These are phyloP conservation scores for Hydrozoanthus gracilis DNA, from an alignment of 92 coral and sea anemone species.

Conservation along the genomic window DNA sequence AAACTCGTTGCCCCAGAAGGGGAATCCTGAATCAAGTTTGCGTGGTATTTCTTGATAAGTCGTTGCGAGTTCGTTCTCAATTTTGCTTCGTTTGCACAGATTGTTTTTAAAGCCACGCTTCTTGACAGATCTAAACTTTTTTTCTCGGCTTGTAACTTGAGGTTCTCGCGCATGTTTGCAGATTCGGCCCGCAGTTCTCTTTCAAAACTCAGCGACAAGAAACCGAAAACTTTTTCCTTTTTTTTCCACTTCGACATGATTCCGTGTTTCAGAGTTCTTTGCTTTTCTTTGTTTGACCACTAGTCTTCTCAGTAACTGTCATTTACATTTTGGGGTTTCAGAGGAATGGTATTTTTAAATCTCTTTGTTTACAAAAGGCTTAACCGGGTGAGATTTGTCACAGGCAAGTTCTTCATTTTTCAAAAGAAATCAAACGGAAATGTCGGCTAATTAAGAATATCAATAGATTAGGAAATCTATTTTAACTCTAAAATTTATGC, in stretches of 20 bases:
- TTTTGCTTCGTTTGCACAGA: slow-evolving; percentile 35
- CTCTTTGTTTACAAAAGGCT: slow-evolving; percentile 21
- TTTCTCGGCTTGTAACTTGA: slow-evolving; percentile 9
- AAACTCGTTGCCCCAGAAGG: background rate
- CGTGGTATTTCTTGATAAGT: background rate
- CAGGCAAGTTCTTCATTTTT: background rate
- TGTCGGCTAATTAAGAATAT: no score
- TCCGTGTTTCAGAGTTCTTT: no score
- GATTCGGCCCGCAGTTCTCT: slow-evolving; percentile 22
- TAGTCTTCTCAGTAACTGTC: background rate
- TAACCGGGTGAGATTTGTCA: background rate
- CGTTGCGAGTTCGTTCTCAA: slow-evolving; percentile 8
- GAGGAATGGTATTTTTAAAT: background rate
- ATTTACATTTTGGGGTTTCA: background rate
- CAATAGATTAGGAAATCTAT: no score
- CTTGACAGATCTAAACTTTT: slow-evolving; percentile 29
- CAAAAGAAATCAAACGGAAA: no score
- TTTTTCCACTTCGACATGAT: slow-evolving; percentile 19
- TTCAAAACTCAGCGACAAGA: slow-evolving; percentile 24
- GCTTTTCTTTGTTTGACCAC: no score
- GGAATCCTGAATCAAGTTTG: background rate
- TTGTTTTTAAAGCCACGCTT: slow-evolving; percentile 23
- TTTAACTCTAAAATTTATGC: no score
- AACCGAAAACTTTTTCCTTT: background rate
- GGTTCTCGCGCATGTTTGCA: slow-evolving; percentile 39